Evolutionary conservation across 2,113 vertebrate species (phyloP), one percentile per base, ranked within the genome.

Genomic region (Diadophis punctatus): DNA sequence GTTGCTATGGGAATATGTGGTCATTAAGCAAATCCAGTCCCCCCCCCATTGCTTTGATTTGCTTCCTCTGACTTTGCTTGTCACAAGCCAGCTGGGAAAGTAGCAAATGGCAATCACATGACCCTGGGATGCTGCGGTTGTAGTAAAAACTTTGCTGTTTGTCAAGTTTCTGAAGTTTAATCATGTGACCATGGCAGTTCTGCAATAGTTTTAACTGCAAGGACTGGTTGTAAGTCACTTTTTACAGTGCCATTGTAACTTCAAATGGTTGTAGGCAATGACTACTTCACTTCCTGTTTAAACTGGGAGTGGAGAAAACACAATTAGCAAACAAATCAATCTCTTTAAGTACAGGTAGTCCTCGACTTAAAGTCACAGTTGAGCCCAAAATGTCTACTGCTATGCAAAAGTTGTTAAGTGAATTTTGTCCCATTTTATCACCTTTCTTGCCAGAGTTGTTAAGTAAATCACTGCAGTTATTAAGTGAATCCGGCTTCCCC

Each of bases 341-440:
- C 94, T 91, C 91, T 94, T 94, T 86, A 94, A 23, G 22, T 11
- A 22, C 12, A 68, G 63, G 30, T 34, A n/a, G 14, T 16, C 30
- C n/a, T 68, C 2, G 30, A 68, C 5, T 34, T 68, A 68, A 5
- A 68, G 14, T 12, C 63, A 68, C 4, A 6, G 5, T 68, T 68
- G 14, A 68, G 30, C 14, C 63, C 63, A 34, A 68, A 34, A 68
- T 68, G 18, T 34, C 63, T 68, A 68, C 14, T 16, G 30, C 63
- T 68, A 68, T 68, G 2, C 4, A 68, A 18, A 68, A 68, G 63
- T 68, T 68, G 30, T 34, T 34, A 68, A 18, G 2, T 34, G 30
- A 34, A n/a, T 68, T n/a, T 68, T 68, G 60, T 5, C 60, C 11
- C 27, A 68, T 63, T 63, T 63, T 63, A 63, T 68, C 12, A 68